Conservation (phyloP, 2,797 vertebrate genomes). For the Pelochelys cantorii region DNA sequence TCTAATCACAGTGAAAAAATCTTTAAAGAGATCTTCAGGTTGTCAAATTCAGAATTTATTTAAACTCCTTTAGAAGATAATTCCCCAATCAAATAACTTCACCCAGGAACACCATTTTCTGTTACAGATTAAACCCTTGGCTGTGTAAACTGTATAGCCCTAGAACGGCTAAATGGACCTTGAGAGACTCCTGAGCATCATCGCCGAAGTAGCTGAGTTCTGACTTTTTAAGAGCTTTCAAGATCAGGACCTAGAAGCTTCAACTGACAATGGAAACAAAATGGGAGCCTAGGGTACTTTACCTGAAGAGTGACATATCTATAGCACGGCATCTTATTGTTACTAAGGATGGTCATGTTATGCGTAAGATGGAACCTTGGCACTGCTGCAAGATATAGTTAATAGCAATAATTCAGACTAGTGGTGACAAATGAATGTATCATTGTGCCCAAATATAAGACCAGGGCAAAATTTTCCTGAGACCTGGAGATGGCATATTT, state of each 20-base stretch:
- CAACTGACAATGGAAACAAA: too few relatives aligned
- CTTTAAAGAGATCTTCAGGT: neutral
- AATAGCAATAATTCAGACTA: neutral
- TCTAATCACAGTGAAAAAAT: neutral
- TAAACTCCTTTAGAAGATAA: neutral
- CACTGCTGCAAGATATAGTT: neutral
- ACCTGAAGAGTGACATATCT: too few relatives aligned
- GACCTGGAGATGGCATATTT: neutral
- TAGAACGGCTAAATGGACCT: accelerated
- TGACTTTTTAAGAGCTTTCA: neutral
- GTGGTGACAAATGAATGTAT: neutral
- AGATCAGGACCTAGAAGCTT: neutral
- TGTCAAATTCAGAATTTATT: neutral
- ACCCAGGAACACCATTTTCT: neutral
- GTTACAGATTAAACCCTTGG: neutral
- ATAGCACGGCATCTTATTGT: neutral
- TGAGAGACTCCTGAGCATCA: accelerated
- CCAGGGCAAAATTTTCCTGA: neutral
- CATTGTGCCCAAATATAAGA: neutral
- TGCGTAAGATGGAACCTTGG: neutral
- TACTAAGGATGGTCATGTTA: neutral
- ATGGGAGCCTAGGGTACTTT: neutral
- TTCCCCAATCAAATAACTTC: neutral
- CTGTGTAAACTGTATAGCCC: neutral
- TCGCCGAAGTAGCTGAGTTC: neutral